Evolutionary conservation across 2,113 vertebrate species (phyloP).

Genomic region (Chlorodrepanis virens): DNA sequence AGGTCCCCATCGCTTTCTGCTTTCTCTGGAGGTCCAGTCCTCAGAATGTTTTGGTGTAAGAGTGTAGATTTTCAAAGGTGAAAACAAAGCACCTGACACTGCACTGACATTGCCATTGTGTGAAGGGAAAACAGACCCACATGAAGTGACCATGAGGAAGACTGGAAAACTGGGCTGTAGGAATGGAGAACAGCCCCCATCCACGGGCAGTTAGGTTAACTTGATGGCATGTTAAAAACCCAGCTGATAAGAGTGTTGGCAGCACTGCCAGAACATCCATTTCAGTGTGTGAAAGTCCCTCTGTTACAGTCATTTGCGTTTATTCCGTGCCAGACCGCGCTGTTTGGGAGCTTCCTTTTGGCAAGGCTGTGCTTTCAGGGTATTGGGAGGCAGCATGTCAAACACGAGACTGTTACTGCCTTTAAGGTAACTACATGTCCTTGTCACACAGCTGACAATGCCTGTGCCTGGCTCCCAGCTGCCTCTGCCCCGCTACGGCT

Average conservation of each 20-base stretch:
- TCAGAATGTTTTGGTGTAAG: background rate
- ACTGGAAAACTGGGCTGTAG: background rate
- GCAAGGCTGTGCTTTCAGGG: background rate
- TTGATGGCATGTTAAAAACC: background rate
- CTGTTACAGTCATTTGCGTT: background rate
- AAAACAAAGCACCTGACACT: background rate
- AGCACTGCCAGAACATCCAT: background rate
- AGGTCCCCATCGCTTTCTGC: background rate
- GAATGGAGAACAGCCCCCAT: background rate
- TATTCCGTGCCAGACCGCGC: background rate
- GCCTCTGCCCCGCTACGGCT: conserved; percentile 86
- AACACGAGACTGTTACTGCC: background rate
- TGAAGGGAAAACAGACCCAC: background rate
- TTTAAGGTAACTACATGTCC: background rate
- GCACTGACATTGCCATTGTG: background rate
- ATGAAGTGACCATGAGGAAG: background rate
- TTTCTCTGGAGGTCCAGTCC: background rate
- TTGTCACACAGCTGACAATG: conserved; percentile 88
- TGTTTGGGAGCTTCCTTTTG: background rate
- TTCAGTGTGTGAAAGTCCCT: background rate
- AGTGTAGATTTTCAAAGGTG: background rate
- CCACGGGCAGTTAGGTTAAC: background rate
- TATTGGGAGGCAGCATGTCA: background rate
- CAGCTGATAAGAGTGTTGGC: background rate
- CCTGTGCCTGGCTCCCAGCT: conserved; percentile 94